These are phyloP conservation scores for Antechinus stuartii DNA, from an alignment of 2,113 vertebrate genomes.

Conservation along the genomic window DNA sequence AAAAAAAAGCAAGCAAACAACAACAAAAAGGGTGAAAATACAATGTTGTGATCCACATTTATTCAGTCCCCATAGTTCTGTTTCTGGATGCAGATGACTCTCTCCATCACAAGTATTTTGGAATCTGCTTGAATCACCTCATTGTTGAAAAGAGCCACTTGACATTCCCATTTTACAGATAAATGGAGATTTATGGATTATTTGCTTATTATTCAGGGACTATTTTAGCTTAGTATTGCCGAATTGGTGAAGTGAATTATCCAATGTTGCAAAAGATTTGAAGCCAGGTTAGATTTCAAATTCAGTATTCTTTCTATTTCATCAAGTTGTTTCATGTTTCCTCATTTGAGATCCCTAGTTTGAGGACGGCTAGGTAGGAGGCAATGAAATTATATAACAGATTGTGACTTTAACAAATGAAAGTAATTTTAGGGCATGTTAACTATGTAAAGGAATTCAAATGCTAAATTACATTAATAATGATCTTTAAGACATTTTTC, in stretches of 20 bases:
- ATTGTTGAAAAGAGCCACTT: too few species aligned
- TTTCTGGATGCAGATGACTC: too few species aligned
- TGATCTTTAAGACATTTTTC: background rate
- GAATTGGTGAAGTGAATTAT: background rate
- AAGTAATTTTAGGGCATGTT: constrained; percentile 1
- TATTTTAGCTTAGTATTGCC: too few species aligned
- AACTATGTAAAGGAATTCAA: background rate
- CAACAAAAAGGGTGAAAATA: too few species aligned
- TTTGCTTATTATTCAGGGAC: too few species aligned
- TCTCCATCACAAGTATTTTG: too few species aligned
- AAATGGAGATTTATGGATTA: background rate
- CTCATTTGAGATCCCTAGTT: background rate
- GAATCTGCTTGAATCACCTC: too few species aligned
- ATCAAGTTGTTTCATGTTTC: background rate
- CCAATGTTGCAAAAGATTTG: background rate
- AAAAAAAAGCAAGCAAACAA: too few species aligned
- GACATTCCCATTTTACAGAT: background rate
- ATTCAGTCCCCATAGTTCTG: too few species aligned
- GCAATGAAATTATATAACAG: background rate
- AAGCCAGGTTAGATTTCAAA: background rate
- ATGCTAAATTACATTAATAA: constrained; percentile 9
- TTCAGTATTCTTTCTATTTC: background rate
- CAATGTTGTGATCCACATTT: too few species aligned
- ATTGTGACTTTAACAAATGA: background rate
- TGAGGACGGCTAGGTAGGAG: background rate